Conservation (phyloP, 2,888 invertebrate genomes). For the Cheilosia variabilis region DNA sequence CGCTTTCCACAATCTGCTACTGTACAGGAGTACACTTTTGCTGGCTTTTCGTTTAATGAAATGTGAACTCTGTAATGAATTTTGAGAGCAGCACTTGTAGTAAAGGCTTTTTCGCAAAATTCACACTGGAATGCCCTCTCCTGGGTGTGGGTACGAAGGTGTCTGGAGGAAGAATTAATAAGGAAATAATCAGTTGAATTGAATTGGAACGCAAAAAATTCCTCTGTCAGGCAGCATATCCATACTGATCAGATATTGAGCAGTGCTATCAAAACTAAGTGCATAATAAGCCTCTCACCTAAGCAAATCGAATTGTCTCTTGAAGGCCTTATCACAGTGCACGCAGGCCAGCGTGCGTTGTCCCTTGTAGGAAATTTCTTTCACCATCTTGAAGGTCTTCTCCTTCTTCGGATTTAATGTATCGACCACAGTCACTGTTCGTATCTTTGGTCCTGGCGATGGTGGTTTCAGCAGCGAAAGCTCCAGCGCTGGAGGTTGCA, state of each 20-base stretch:
- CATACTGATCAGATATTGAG: too few species aligned
- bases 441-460: conserved; percentile 41
- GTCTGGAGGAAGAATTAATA: conserved; percentile 71
- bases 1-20: conserved; percentile 66
- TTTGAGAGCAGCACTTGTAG: conserved; percentile 76
- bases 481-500: conserved; percentile 56
- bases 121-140: conserved; percentile 78
- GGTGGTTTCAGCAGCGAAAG: conserved; percentile 43
- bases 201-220: too few species aligned
- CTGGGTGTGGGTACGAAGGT: conserved; percentile 78
- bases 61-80: conserved; percentile 73
- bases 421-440: conserved; percentile 68
- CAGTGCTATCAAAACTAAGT: too few species aligned
- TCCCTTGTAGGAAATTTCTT: conserved; percentile 68
- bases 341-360: conserved; percentile 77
- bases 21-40: conserved; percentile 57
- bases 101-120: conserved; percentile 76
- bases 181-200: too few species aligned
- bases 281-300: conserved; percentile 74
- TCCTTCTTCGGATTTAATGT: conserved; percentile 74
- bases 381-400: conserved; percentile 64
- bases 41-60: conserved; percentile 27
- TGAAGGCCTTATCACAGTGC: conserved; percentile 79
- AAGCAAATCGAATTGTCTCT: conserved; percentile 78
- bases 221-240: too few species aligned